phyloP scores from a whole-genome alignment of 2,797 vertebrate species.

The Stomatorhinus walkeri region DNA sequence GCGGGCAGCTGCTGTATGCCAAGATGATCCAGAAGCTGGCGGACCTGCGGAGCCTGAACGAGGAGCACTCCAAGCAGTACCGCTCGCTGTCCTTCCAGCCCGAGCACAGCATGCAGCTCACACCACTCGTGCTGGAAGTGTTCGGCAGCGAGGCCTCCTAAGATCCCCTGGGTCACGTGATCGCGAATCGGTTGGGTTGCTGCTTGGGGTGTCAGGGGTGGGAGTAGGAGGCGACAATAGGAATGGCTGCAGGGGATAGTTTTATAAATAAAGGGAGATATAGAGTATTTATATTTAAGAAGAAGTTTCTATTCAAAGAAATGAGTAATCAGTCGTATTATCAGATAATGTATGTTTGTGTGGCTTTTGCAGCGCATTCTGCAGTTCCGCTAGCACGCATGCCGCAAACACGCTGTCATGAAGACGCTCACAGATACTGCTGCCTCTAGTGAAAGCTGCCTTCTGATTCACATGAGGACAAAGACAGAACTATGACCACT shows the following conservation, averaged over 20 bases:
- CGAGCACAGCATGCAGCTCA: conserved; percentile 87
- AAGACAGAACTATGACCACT: conserved; percentile 23
- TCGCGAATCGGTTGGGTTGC: background rate
- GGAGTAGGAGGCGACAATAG: background rate
- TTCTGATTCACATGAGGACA: conserved; percentile 50
- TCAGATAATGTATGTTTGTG: conserved; percentile 24
- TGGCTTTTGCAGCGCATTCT: conserved; percentile 4
- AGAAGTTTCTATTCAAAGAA: conserved; percentile 28
- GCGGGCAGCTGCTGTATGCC: conserved; percentile 81
- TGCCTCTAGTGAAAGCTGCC: conserved; percentile 63
- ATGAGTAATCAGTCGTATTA: conserved; percentile 17
- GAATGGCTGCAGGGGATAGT: conserved; percentile 14
- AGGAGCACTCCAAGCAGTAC: conserved; percentile 95
- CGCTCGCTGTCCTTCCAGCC: conserved; percentile 79
- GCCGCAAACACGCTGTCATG: background rate
- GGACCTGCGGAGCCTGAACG: conserved; percentile 87
- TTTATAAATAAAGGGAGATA: conserved; percentile 35
- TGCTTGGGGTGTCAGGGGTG: conserved; percentile 20
- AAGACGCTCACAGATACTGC: conserved; percentile 42
- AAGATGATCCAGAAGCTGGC: conserved; percentile 98
- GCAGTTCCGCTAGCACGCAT: conserved; percentile 12
- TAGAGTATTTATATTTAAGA: conserved; percentile 50
- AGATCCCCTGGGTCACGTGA: conserved; percentile 11
- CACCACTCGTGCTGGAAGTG: conserved; percentile 78
- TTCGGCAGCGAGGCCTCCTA: conserved; percentile 82